Evolutionary conservation across 2,888 invertebrate species (phyloP), one percentile per base, ranked within the genome.

Genomic region (Coenonympha arcania): DNA sequence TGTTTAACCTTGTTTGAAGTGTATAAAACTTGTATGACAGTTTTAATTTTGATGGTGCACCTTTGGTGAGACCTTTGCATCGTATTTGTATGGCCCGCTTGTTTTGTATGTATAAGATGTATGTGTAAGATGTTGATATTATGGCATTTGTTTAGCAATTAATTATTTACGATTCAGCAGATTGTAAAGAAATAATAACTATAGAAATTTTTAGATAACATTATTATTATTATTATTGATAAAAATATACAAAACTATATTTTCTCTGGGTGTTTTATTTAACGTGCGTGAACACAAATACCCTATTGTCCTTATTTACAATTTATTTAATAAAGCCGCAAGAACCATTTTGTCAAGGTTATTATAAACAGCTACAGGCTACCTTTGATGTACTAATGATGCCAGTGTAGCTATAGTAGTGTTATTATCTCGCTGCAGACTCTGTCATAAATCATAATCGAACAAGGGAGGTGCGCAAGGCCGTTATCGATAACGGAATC

Each of bases 191-290:
- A 62, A 63, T 63, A 63, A 69, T 61, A 49, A 56, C 57, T 68
- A 61, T 65, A 41, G 46, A 41, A n/a, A 61, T 60, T 70, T 68
- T 69, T 78, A 79, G 76, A 69, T 68, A 59, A 64, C 72, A 73
- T n/a, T n/a, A 72, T 71, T 73, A 77, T 73, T 75, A 71, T 74
- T 45, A 50, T 37, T 24, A 39, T 39, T 39, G 39, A 39, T 76
- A 79, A 69, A 70, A 79, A 80, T 80, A 81, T 76, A 80, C 73
- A 77, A 68, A 66, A 74, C 64, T 80, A 81, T 81, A 81, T 82
- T 82, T 79, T 71, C 70, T 68, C 51, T 15, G 18, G 22, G 52
- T 55, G 56, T 74, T 72, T 75, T 63, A 66, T 71, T 73, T 56
- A 15, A 6, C 3, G 5, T 20, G 15, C 5, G n/a, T 9, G 8